Evolutionary conservation across 92 coral and sea anemone species (phyloP).

Genomic region (Epizoanthus stellaris): DNA sequence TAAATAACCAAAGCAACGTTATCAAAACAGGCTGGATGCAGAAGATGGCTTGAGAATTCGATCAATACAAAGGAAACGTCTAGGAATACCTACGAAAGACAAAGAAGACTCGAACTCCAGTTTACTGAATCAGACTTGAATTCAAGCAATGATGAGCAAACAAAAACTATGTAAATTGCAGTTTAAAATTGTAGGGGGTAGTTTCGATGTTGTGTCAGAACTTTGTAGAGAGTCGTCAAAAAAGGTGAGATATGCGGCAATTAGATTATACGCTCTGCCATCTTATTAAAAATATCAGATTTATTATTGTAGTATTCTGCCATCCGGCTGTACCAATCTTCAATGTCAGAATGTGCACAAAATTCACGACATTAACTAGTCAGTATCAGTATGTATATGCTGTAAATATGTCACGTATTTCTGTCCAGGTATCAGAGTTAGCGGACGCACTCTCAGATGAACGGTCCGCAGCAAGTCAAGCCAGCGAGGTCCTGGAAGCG

Average conservation of each 20-base stretch:
- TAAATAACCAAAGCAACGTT: conserved; percentile 27
- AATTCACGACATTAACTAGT: background rate
- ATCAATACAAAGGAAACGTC: background rate
- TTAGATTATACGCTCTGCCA: too few relatives aligned
- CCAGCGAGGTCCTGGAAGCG: conserved; percentile 81
- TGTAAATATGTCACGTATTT: background rate
- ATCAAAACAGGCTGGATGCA: conserved; percentile 3
- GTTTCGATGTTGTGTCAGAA: conserved; percentile 33
- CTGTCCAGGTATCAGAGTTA: conserved; percentile 81
- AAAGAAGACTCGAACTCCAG: too few relatives aligned
- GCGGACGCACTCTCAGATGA: conserved; percentile 88
- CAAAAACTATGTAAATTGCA: conserved; percentile 22
- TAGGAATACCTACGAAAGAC: too few relatives aligned
- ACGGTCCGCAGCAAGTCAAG: conserved; percentile 89
- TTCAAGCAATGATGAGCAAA: conserved; percentile 23
- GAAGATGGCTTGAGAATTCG: background rate
- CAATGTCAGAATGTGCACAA: background rate
- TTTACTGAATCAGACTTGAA: background rate
- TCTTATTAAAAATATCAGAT: too few relatives aligned
- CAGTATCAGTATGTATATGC: background rate
- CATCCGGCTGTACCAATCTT: background rate
- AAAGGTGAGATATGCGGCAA: conserved; percentile 2
- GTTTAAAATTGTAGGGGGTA: conserved; percentile 17
- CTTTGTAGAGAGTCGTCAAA: conserved; percentile 3
- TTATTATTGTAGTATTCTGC: background rate